Evolutionary conservation across 2,797 vertebrate species (phyloP).

Genomic region (Spea hammondii): DNA sequence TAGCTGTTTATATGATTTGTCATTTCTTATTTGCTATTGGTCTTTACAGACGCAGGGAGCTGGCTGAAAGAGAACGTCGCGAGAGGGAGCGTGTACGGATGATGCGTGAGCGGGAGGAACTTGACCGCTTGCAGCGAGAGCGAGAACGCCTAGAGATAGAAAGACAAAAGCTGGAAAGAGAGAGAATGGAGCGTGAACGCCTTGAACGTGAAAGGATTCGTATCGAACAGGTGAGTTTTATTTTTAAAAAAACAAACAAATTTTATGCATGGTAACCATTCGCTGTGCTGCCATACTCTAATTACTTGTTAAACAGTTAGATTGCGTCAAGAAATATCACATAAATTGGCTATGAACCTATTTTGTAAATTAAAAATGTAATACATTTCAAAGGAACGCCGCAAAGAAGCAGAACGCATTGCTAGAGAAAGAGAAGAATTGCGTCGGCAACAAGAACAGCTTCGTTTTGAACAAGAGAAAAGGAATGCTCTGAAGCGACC

Average conservation of each 20-base stretch:
- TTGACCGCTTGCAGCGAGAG: constrained; percentile 85
- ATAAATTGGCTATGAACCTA: not conserved
- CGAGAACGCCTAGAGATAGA: constrained; percentile 91
- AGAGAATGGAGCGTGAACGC: constrained; percentile 91
- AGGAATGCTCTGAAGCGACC: constrained; percentile 91
- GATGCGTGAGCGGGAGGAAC: constrained; percentile 85
- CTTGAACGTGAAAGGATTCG: constrained; percentile 91
- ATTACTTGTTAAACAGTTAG: no score
- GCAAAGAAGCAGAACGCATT: constrained; percentile 94
- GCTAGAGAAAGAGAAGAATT: constrained; percentile 93
- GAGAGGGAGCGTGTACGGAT: constrained; percentile 85
- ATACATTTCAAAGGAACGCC: constrained; percentile 76
- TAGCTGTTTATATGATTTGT: no score
- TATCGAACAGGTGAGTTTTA: constrained; percentile 85
- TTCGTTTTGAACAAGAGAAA: constrained; percentile 95
- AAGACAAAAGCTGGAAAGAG: constrained; percentile 89
- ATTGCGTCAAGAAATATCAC: no score
- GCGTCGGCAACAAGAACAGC: constrained; percentile 91
- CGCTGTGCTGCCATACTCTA: no score
- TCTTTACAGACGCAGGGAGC: constrained; percentile 80
- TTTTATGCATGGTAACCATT: not conserved
- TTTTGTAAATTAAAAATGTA: not conserved
- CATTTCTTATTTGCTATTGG: not conserved
- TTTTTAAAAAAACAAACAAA: no score
- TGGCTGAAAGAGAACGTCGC: constrained; percentile 83